Percentiles rank a stretch among this genome's conserved stretches.
These are phyloP conservation scores for Leptopilina syphax DNA, from an alignment of 2,888 invertebrate genomes.

Conservation along the genomic window DNA sequence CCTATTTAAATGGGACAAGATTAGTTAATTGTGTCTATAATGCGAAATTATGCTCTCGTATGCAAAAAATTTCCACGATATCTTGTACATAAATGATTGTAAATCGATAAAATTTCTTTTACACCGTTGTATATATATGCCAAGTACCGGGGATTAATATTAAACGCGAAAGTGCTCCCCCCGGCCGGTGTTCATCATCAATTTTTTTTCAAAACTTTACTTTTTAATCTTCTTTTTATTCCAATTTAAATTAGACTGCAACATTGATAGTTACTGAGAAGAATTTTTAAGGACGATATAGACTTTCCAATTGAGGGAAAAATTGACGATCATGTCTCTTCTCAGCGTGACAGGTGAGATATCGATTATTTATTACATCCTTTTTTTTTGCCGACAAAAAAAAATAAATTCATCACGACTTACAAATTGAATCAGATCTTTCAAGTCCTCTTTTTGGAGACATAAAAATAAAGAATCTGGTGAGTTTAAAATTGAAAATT, in stretches of 20 bases:
- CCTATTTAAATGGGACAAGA: too few species aligned
- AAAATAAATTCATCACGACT: too few species aligned
- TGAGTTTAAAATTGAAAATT: too few species aligned
- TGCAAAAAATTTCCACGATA: constrained; percentile 5
- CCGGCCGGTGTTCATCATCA: constrained; percentile 11
- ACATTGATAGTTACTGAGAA: constrained; percentile 8
- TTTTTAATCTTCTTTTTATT: background rate
- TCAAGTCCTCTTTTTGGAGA: too few species aligned
- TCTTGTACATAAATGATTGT: constrained; percentile 8
- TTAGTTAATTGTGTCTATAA: background rate
- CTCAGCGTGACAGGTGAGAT: constrained; percentile 36
- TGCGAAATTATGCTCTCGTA: constrained; percentile 2
- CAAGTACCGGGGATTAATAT: constrained; percentile 29
- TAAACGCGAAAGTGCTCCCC: constrained; percentile 29
- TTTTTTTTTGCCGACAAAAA: too few species aligned
- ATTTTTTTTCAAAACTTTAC: too few species aligned
- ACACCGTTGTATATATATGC: constrained; percentile 10
- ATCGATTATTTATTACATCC: constrained; percentile 6
- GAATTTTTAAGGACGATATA: constrained; percentile 6
- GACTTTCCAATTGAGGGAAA: background rate
- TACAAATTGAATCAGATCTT: too few species aligned
- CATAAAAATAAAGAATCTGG: too few species aligned
- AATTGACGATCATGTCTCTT: constrained; percentile 40
- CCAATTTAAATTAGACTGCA: background rate
- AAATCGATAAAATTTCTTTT: constrained; percentile 11